Base-by-base conservation (phyloP, 1,140 invertebrate genomes). In the Zaprionus ghesquierei region DNA sequence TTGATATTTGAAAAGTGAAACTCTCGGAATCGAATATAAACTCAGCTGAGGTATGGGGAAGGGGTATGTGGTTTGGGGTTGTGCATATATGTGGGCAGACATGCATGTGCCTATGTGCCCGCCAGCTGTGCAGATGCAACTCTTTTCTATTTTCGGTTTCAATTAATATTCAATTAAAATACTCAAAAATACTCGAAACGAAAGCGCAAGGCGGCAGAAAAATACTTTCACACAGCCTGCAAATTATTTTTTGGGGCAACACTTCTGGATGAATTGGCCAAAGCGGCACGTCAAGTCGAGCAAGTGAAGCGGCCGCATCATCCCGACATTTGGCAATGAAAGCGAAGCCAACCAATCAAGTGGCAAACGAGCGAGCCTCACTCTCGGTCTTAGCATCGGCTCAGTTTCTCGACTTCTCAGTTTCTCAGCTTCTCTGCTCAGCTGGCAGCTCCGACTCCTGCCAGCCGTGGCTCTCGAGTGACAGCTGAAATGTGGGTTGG, bases 121-220 rank as follows among this genome's bases (percentile, higher is more conserved):
- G 49, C 70, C 75, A 81, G 75, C 79, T 70, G 68, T 68, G 69
- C 41, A 63, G 44, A 18, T 70, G 41, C 41, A 12, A 22, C 18
- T 35, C 13, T 13, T 10, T 20, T 22, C 18, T 22, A 5, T 79
- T 79, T 86, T 87, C 70, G 60, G 79, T 81, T 82, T 82, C 79
- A 87, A 86, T 86, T 86, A 87, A 86, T 82, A 89, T 81, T 61
- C 82, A 87, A 86, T 87, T 87, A 87, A 86, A 87, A 78, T 86
- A 78, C 65, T 58, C 33, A 44, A 60, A 74, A 41, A 41, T 18
- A 41, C 49, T 31, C 58, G 18, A 54, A 50, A 68, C 49, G 31
- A 64, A 65, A 72, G 68, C 35, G 59, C 53, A 50, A 38, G n/a
- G 33, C 46, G n/a, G 38, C 49, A 22, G 13, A 50, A 66, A 87